Conservation (phyloP, 2,113 vertebrate species). For the Scartelaos histophorus region DNA sequence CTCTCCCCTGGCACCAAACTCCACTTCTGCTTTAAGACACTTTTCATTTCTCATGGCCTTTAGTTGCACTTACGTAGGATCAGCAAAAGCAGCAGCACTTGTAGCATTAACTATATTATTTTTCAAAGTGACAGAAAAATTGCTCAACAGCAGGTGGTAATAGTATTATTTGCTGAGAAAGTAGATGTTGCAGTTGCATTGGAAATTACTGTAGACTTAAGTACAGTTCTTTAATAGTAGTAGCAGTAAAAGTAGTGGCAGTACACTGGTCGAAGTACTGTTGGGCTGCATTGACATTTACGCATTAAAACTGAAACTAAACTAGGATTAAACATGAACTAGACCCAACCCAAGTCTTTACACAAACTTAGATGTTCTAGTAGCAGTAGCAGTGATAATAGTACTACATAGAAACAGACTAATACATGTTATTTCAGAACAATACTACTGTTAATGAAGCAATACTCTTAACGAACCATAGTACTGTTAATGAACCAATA, state of each 20-base stretch:
- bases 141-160: background rate
- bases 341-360: background rate
- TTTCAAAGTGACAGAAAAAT: no score
- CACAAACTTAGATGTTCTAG: background rate
- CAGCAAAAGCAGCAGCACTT: background rate
- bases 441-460: background rate
- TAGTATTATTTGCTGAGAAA: background rate
- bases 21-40: conserved; percentile 21
- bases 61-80: conserved; percentile 17
- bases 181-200: background rate
- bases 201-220: background rate
- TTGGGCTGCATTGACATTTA: no score
- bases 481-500: background rate
- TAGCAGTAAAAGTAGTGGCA: background rate
- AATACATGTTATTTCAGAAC: background rate
- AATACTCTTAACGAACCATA: no score
- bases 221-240: background rate
- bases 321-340: background rate
- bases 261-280: no score
- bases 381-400: background rate
- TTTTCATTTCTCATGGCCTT: conserved; percentile 19
- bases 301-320: background rate
- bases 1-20: conserved; percentile 29
- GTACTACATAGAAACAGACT: background rate
- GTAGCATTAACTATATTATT: background rate